phyloP scores from a whole-genome alignment of 2,888 invertebrate genomes.

The Lissonota sp. region DNA sequence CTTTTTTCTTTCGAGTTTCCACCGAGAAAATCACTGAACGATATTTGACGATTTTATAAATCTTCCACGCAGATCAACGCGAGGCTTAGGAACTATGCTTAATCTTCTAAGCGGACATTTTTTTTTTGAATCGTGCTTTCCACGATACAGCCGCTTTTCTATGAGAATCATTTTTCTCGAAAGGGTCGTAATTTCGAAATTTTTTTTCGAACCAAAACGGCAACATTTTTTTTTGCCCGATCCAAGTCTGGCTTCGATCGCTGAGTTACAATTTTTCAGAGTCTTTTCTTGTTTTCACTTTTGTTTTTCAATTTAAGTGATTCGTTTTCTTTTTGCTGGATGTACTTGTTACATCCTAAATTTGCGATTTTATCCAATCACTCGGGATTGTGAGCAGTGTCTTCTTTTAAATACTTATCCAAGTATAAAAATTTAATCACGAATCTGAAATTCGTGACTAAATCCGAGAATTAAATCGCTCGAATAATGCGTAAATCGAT shows the following conservation, averaged over 20 bases:
- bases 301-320: no score
- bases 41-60: conserved; percentile 54
- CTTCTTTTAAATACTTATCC: neutral
- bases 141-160: conserved; percentile 30
- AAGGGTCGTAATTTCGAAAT: conserved; percentile 40
- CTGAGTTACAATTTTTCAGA: no score
- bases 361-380: conserved; percentile 12
- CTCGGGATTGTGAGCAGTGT: neutral
- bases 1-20: no score
- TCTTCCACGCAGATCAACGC: conserved; percentile 70
- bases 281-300: no score
- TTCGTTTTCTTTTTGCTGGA: no score
- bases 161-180: conserved; percentile 48
- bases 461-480: conserved; percentile 28
- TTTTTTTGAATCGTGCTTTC: conserved; percentile 35
- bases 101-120: conserved; percentile 74
- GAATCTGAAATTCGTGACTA: conserved; percentile 19
- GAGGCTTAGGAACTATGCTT: conserved; percentile 80
- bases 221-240: no score
- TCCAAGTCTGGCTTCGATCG: no score
- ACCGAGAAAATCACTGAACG: neutral
- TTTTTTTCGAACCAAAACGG: conserved; percentile 22
- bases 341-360: neutral
- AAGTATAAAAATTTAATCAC: neutral
- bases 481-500: conserved; percentile 15